These are phyloP conservation scores for Geophilus truncorum DNA, from an alignment of 2,888 invertebrate genomes.

Conservation along the genomic window DNA sequence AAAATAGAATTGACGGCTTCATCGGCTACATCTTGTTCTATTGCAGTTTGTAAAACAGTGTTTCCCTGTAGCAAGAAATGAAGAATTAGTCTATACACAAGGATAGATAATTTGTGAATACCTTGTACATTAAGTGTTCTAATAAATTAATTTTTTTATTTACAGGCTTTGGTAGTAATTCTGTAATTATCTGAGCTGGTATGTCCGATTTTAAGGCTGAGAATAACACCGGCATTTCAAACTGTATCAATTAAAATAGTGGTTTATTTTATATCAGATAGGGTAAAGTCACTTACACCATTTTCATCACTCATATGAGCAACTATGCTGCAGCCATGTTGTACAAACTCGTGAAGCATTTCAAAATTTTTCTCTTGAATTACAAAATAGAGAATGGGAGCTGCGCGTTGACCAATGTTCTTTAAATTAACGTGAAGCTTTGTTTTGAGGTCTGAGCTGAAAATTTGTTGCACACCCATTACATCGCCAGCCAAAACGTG, in stretches of 20 bases:
- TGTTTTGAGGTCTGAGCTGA: slow-evolving; percentile 35
- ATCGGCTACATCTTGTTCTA: slow-evolving; percentile 37
- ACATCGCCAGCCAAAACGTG: slow-evolving; percentile 37
- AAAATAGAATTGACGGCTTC: slow-evolving; percentile 37
- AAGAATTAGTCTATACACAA: neutral
- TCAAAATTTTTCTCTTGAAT: slow-evolving; percentile 34
- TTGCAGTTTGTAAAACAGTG: slow-evolving; percentile 39
- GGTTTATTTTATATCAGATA: too few relatives aligned
- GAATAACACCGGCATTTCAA: slow-evolving; percentile 40
- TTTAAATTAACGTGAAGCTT: slow-evolving; percentile 38
- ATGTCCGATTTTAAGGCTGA: slow-evolving; percentile 36
- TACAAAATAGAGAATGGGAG: slow-evolving; percentile 38
- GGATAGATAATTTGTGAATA: neutral
- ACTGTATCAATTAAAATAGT: neutral
- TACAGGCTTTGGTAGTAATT: slow-evolving; percentile 35
- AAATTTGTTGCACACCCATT: slow-evolving; percentile 34
- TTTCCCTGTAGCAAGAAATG: slow-evolving; percentile 36
- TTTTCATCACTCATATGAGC: slow-evolving; percentile 37
- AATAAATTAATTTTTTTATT: slow-evolving; percentile 36
- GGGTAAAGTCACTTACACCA: slow-evolving; percentile 34
- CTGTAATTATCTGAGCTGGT: slow-evolving; percentile 35
- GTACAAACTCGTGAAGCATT: slow-evolving; percentile 33
- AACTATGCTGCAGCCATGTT: slow-evolving; percentile 36
- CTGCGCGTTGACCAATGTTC: slow-evolving; percentile 37
- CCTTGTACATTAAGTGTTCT: slow-evolving; percentile 37